Evolutionary conservation across 2,888 invertebrate species (phyloP), one percentile per base, ranked within the genome.

Genomic region (Strigamia maritima): DNA sequence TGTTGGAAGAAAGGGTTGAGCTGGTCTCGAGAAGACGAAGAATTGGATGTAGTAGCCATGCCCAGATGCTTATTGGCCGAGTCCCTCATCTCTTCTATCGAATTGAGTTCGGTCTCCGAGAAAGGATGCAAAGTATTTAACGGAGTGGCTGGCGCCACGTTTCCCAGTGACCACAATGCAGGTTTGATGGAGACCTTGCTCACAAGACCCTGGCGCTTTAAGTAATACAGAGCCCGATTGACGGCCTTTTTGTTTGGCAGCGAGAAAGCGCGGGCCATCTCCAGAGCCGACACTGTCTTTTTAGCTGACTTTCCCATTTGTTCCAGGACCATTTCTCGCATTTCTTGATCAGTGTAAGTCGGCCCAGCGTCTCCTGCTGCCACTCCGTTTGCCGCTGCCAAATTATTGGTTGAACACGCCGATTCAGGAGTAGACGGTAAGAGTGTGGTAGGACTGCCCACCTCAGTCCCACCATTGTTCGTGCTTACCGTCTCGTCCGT

Each of bases 1-100:
- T 79, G 79, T 74, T 79, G 79, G 38, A 79, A 79, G 74, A 79
- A 79, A 38, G 79, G 79, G 40, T 74, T 79, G 75, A 79, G 79
- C 79, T 74, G 28, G 35, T 79, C 79, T 40, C 70, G 70, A 31
- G 74, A 38, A 22, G 54, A 60, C 65, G 65, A 65, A 28, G 65
- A 65, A 65, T 65, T 65, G 77, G 40, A 49, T 40, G 40, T 24
- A 40, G 79, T 38, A 12, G 31, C 31, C n/a, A 79, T 22, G 6
- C 38, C 75, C 54, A 26, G 14, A n/a, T 54, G 38, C 31, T 28
- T 44, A 14, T 38, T 24, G 22, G 40, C 40, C 22, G 79, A 31
- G 40, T 79, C 79, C 26, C 79, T 79, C 75, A 79, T 74, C 38
- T 79, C 79, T 40, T 79, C 79, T 8, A 79, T 79, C 31, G 79